A percentile compares a stretch with the other conserved stretches of the same genome.
Evolutionary conservation across 2,797 vertebrate genomes (phyloP).

Genomic region (Enteromius radiatus): DNA sequence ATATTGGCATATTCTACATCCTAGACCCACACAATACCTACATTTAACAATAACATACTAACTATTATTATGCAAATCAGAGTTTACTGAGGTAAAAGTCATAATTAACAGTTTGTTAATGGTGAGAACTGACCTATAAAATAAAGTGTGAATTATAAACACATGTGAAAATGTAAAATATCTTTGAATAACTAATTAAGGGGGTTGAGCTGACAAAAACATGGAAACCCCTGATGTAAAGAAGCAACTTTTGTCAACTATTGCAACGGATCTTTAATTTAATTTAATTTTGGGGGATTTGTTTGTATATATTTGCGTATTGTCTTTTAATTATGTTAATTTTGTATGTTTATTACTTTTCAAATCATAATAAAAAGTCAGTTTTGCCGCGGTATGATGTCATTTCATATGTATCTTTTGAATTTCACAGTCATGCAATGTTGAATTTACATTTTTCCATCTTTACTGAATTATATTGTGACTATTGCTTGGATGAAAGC

Average conservation of each 20-base stretch:
- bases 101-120: background rate
- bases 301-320: background rate
- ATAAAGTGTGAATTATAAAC: background rate
- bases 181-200: background rate
- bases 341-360: background rate
- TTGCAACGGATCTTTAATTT: background rate
- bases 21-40: background rate
- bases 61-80: background rate
- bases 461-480: background rate
- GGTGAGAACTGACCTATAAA: background rate
- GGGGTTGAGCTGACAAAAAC: background rate
- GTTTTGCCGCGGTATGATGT: background rate
- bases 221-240: background rate
- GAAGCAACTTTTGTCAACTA: background rate
- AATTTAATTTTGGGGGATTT: no score
- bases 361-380: background rate
- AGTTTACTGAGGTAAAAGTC: background rate
- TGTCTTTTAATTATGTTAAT: background rate
- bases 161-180: background rate
- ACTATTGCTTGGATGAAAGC: slow-evolving; percentile 7
- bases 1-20: background rate
- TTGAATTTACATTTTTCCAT: background rate
- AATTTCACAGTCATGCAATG: no score
- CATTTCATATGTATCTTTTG: background rate
- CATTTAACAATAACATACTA: background rate